A percentile compares a stretch with the other conserved stretches of the same genome.
Evolutionary conservation across 2,113 vertebrate genomes (phyloP).

Genomic region (Aptenodytes forsteri): DNA sequence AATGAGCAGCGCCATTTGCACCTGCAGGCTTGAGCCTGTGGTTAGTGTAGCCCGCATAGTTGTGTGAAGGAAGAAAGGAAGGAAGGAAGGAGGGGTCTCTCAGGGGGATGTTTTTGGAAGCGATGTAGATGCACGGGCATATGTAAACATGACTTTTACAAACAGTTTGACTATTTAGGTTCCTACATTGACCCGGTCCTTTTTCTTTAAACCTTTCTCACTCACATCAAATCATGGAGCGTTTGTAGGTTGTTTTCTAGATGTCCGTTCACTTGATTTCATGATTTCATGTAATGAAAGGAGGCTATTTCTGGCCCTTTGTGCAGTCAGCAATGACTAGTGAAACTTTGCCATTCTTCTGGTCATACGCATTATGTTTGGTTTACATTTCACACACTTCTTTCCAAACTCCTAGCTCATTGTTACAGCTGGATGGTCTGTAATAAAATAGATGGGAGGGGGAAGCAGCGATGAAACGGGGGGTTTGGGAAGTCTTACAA

Average conservation of each 20-base stretch:
- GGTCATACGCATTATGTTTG: background rate
- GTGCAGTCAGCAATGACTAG: background rate
- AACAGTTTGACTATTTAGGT: background rate
- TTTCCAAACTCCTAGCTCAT: background rate
- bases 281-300: background rate
- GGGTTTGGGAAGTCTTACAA: background rate
- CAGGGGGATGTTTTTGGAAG: background rate
- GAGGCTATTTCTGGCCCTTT: background rate
- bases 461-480: background rate
- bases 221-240: background rate
- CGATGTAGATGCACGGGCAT: fast-evolving
- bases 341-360: background rate
- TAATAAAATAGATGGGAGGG: background rate
- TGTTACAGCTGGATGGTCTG: background rate
- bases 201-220: background rate
- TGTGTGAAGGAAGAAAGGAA: background rate
- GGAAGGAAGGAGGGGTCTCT: background rate
- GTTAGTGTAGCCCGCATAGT: fast-evolving
- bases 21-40: background rate
- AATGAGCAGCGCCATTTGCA: background rate
- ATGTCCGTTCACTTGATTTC: background rate
- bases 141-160: background rate
- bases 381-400: background rate
- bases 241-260: background rate
- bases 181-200: background rate